Evolutionary conservation across 2,888 invertebrate species (phyloP).

Genomic region (Dolichopus griseipennis): DNA sequence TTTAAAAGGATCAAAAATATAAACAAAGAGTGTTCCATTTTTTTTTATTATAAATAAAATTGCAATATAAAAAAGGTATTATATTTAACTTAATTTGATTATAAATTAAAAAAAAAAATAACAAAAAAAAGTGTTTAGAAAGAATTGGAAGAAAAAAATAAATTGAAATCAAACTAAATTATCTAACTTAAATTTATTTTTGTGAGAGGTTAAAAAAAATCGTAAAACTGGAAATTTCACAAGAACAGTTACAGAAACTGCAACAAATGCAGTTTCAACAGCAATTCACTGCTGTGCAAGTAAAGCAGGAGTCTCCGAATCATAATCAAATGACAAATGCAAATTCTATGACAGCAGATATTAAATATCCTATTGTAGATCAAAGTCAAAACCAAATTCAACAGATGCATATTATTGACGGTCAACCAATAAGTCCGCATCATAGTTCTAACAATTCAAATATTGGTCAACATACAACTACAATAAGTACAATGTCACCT

Average conservation of each 20-base stretch:
- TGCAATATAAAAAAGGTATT: too few relatives aligned
- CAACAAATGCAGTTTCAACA: constrained; percentile 54
- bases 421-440: constrained; percentile 45
- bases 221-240: constrained; percentile 37
- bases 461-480: constrained; percentile 47
- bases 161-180: too few relatives aligned
- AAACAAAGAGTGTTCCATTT: too few relatives aligned
- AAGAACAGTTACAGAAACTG: constrained; percentile 50
- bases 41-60: too few relatives aligned
- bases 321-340: constrained; percentile 25
- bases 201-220: background rate
- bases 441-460: constrained; percentile 38
- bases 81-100: too few relatives aligned
- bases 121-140: too few relatives aligned
- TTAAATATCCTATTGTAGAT: constrained; percentile 43
- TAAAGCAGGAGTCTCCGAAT: constrained; percentile 42
- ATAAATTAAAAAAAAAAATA: too few relatives aligned
- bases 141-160: too few relatives aligned
- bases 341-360: constrained; percentile 26
- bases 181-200: too few relatives aligned
- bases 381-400: constrained; percentile 45
- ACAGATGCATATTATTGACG: constrained; percentile 42
- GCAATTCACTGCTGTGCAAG: constrained; percentile 42
- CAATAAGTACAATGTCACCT: constrained; percentile 69
- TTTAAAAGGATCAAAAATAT: too few relatives aligned